Base-by-base conservation (phyloP, 2,888 invertebrate species). In the Xanthia togata region DNA sequence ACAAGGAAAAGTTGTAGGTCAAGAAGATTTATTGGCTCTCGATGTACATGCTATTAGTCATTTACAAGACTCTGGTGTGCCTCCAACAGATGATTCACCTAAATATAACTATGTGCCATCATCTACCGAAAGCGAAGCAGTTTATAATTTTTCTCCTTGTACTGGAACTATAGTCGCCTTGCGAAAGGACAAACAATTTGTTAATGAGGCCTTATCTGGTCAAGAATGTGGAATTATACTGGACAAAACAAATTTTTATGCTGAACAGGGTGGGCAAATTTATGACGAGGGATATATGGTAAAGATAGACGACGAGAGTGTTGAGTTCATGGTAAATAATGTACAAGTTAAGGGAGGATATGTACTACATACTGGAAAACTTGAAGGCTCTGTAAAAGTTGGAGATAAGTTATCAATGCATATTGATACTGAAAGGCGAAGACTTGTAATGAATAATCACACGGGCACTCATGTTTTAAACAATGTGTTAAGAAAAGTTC, bases 231-330 rank as follows among this genome's bases (percentile, higher is more conserved):
- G 99, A 31, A 96, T 99, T 74, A 96, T 99, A 84, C 96, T 99
- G 79, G 99, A 99, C 93, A 97, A 97, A 90, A 99, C 99, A 0
- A 98, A 97, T 93, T 99, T 99, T 95, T 99, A 99, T 95, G 99
- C 99, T 0, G 99, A 99, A 95, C 99, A 99, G 95, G 99, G 99
- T 82, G 99, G 99, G 23, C 99, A 99, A 96, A 99, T 99, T 90
- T 99, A 97, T 93, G 99, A 99, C 93, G 98, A 98, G 91, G 99
- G 99, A 38, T 99, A 98, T 88, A 97, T 99, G 93, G 98, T 98
- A 0, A 99, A 99, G 96, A 93, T 97, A 11, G 97, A 97, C 76
- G 98, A 99, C 93, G 99, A 99, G 92, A 98, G 97, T 93, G 98
- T 98, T 20, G 99, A 99, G 96, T 98, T 99, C 93, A 97, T 98